These are phyloP conservation scores for Euplexia lucipara DNA, from an alignment of 2,888 invertebrate genomes.

Conservation along the genomic window DNA sequence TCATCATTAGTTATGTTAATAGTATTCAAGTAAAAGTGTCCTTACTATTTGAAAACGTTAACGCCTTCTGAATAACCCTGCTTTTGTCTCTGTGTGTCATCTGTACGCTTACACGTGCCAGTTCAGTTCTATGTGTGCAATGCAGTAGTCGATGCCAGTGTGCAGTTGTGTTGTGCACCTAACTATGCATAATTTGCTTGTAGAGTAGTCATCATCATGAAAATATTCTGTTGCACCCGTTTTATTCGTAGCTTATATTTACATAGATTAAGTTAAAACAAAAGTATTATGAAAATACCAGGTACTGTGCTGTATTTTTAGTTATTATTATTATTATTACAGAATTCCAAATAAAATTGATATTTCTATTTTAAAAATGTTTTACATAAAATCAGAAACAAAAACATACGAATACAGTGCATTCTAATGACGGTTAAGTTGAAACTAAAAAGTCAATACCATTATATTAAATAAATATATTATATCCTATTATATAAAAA, in stretches of 20 bases:
- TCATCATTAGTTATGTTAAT: neutral
- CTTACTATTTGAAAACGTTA: neutral
- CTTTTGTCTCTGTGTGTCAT: constrained; percentile 65
- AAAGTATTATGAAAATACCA: neutral
- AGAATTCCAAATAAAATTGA: neutral
- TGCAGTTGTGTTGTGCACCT: constrained; percentile 65
- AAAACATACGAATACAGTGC: neutral
- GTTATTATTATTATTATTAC: neutral
- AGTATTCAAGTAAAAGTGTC: constrained; percentile 4
- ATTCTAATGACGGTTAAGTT: neutral
- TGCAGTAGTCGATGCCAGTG: constrained; percentile 68
- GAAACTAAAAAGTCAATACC: neutral
- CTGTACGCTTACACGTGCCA: constrained; percentile 78
- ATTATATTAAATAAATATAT: too few species aligned
- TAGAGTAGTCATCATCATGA: constrained; percentile 34
- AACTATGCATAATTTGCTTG: constrained; percentile 57
- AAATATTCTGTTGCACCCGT: constrained; percentile 33
- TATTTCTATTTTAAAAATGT: neutral
- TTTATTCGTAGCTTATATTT: constrained; percentile 1
- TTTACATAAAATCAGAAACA: neutral
- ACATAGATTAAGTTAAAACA: neutral
- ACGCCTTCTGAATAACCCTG: constrained; percentile 62
- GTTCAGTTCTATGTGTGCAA: constrained; percentile 69
- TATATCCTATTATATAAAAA: too few species aligned
- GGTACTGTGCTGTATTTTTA: neutral